phyloP scores from a whole-genome alignment of 2,113 vertebrate species.

The Zootoca vivipara region DNA sequence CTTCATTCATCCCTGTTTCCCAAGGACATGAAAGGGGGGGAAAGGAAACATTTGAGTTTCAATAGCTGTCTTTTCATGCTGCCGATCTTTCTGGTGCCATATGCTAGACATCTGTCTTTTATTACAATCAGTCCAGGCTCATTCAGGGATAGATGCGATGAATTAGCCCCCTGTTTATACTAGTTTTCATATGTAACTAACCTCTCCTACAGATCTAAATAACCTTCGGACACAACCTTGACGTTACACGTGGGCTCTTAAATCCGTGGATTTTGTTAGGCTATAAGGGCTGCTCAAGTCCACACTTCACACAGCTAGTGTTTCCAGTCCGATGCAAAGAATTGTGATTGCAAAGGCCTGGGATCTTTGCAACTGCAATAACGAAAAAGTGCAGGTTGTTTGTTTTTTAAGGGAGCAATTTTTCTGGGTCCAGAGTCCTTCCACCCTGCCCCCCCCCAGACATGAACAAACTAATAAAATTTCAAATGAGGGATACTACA shows the following conservation, averaged over 20 bases:
- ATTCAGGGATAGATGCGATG: conserved; percentile 38
- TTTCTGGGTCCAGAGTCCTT: no score
- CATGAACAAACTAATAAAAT: no score
- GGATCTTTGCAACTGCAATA: no score
- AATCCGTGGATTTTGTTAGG: not conserved
- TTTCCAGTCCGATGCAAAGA: not conserved
- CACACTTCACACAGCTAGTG: not conserved
- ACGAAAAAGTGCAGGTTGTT: no score
- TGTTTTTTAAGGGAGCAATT: no score
- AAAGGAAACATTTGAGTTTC: conserved; percentile 32
- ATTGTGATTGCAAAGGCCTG: not conserved
- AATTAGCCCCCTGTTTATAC: conserved; percentile 49
- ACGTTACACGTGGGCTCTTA: not conserved
- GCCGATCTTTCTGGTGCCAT: conserved; percentile 45
- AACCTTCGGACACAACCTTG: conserved; percentile 21
- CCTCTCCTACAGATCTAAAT: conserved; percentile 23
- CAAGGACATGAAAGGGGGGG: conserved; percentile 31
- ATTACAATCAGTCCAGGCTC: conserved; percentile 37
- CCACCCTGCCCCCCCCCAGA: no score
- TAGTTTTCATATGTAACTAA: conserved; percentile 20
- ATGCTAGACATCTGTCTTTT: conserved; percentile 59
- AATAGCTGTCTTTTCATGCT: conserved; percentile 35
- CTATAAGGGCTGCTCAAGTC: not conserved
- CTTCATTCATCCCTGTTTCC: not conserved
- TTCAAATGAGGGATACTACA: no score